Evolutionary conservation across 2,113 vertebrate species (phyloP).

Genomic region (Okapia johnstoni): DNA sequence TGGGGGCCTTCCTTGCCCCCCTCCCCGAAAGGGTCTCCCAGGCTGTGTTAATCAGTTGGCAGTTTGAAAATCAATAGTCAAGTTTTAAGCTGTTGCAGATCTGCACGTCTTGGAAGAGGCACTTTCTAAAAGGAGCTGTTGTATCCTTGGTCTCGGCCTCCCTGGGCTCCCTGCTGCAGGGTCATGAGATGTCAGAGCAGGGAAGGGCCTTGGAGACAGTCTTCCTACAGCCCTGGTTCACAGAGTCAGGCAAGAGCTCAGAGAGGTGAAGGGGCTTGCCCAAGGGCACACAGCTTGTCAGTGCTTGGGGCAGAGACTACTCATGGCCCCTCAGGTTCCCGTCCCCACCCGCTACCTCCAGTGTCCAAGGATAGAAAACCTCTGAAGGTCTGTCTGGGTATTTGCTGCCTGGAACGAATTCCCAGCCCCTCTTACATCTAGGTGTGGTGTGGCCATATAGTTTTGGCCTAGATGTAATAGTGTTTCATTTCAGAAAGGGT

Average conservation of each 20-base stretch:
- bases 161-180: not conserved
- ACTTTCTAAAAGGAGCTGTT: not conserved
- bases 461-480: not conserved
- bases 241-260: not conserved
- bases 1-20: not conserved
- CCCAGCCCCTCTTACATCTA: not conserved
- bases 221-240: no score
- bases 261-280: not conserved
- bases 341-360: not conserved
- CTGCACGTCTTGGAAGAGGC: not conserved
- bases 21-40: not conserved
- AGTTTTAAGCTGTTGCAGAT: not conserved
- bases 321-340: not conserved
- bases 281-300: not conserved
- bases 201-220: not conserved
- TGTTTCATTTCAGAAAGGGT: not conserved
- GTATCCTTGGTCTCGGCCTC: not conserved
- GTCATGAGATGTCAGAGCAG: not conserved
- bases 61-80: not conserved
- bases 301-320: not conserved
- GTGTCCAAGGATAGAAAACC: not conserved
- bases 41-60: not conserved
- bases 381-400: not conserved
- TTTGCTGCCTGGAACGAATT: not conserved
- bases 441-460: not conserved